Evolutionary conservation across 2,888 invertebrate genomes (phyloP).

Genomic region (Eretmocerus hayati): DNA sequence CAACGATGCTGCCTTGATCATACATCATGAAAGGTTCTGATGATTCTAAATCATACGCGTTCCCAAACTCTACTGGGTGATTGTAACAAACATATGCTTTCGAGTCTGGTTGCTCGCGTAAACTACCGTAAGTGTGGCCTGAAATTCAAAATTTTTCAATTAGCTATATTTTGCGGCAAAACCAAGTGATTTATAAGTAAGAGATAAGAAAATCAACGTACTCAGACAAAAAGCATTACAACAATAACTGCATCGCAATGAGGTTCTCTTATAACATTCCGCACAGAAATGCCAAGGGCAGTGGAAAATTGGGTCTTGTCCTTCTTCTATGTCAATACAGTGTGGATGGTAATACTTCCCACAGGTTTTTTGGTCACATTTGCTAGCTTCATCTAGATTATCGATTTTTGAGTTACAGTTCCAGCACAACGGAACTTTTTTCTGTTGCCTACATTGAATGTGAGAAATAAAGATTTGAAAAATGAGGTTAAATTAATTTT

Average conservation of each 20-base stretch:
- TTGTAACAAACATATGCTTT: conserved; percentile 32
- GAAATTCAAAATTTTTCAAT: conserved; percentile 1
- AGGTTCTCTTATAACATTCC: conserved; percentile 36
- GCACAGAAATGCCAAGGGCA: conserved; percentile 42
- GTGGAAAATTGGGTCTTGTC: conserved; percentile 31
- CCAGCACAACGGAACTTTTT: conserved; percentile 32
- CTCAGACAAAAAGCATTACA: conserved; percentile 41
- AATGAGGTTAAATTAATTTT: background rate
- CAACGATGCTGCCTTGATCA: conserved; percentile 3
- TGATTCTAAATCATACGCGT: conserved; percentile 5
- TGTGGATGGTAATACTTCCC: conserved; percentile 35
- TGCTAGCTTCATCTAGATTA: conserved; percentile 24
- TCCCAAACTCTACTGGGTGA: conserved; percentile 26
- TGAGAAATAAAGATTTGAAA: background rate
- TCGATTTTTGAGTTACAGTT: conserved; percentile 32
- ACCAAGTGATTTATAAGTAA: background rate
- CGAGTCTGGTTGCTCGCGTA: conserved; percentile 31
- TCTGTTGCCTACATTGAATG: conserved; percentile 21
- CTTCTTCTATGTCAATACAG: conserved; percentile 32
- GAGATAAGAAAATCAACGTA: conserved; percentile 22
- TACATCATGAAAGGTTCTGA: conserved; percentile 18
- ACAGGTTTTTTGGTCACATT: conserved; percentile 37
- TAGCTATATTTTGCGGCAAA: too few relatives aligned
- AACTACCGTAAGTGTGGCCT: conserved; percentile 37
- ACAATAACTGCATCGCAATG: conserved; percentile 37